These are phyloP conservation scores for Camponotus pennsylvanicus DNA, from an alignment of 1,140 invertebrate species.

Conservation along the genomic window DNA sequence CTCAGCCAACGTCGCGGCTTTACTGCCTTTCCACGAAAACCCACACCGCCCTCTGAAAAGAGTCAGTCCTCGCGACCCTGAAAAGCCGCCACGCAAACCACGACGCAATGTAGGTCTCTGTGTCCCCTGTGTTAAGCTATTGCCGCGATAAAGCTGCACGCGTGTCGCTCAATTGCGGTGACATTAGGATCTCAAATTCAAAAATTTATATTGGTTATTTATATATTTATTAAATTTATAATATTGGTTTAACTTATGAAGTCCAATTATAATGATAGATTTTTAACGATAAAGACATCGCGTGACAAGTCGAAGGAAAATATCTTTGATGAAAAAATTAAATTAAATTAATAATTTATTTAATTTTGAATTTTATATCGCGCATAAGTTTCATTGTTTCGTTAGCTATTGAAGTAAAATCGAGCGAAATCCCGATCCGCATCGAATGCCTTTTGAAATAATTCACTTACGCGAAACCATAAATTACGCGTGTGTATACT, in stretches of 20 bases:
- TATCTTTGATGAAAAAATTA: background rate
- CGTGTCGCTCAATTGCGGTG: background rate
- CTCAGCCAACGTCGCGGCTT: conserved; percentile 75
- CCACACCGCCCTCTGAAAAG: conserved; percentile 54
- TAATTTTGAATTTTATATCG: background rate
- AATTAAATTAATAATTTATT: background rate
- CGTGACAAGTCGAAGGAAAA: too few relatives aligned
- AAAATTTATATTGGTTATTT: too few relatives aligned
- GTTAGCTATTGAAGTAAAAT: background rate
- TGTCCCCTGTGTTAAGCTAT: conserved; percentile 64
- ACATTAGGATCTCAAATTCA: background rate
- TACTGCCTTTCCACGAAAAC: conserved; percentile 82
- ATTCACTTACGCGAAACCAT: background rate
- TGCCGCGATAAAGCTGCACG: background rate
- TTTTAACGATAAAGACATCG: background rate
- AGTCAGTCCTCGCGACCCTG: conserved; percentile 9
- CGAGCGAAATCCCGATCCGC: background rate
- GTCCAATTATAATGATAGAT: background rate
- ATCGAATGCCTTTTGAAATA: conserved; percentile 28
- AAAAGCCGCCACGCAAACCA: conserved; percentile 21
- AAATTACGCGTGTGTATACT: background rate
- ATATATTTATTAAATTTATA: background rate
- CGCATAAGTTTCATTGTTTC: background rate
- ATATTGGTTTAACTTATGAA: background rate
- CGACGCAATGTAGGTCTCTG: conserved; percentile 78